phyloP scores from a whole-genome alignment of 2,797 vertebrate genomes.

The Brachyrhaphis roseni region DNA sequence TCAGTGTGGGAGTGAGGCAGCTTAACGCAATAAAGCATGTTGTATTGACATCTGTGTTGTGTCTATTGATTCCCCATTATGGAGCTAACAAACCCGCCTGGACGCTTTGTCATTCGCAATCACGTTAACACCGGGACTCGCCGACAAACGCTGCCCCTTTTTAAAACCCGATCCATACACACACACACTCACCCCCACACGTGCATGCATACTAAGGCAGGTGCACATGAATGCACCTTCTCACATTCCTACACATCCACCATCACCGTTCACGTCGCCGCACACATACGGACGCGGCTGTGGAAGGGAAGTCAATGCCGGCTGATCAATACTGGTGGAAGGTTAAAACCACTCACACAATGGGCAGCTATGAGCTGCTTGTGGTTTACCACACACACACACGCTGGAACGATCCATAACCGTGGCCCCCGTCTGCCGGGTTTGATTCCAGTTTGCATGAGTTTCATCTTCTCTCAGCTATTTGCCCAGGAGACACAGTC shows the following conservation, averaged over 20 bases:
- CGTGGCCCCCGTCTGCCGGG: constrained; percentile 39
- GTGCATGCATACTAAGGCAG: constrained; percentile 37
- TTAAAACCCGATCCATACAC: constrained; percentile 75
- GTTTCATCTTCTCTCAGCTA: not conserved
- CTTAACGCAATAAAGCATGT: constrained; percentile 87
- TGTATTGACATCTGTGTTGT: constrained; percentile 89
- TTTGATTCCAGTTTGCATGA: constrained; percentile 5
- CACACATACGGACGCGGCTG: constrained; percentile 25
- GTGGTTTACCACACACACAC: constrained; percentile 72
- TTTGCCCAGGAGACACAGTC: not conserved
- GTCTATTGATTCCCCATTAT: constrained; percentile 89
- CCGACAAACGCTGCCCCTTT: constrained; percentile 68
- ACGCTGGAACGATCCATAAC: constrained; percentile 68
- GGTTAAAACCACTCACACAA: constrained; percentile 82
- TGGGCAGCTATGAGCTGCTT: constrained; percentile 73
- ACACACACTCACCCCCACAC: constrained; percentile 44
- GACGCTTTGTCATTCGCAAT: constrained; percentile 88
- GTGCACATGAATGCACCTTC: constrained; percentile 13
- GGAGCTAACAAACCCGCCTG: constrained; percentile 86
- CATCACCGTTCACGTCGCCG: constrained; percentile 25
- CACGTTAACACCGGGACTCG: constrained; percentile 81
- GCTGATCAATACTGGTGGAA: constrained; percentile 81
- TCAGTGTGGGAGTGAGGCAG: constrained; percentile 72
- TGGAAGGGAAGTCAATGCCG: constrained; percentile 72
- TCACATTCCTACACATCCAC: constrained; percentile 53